phyloP scores from a whole-genome alignment of 2,888 invertebrate genomes.

The Molorchus minor region DNA sequence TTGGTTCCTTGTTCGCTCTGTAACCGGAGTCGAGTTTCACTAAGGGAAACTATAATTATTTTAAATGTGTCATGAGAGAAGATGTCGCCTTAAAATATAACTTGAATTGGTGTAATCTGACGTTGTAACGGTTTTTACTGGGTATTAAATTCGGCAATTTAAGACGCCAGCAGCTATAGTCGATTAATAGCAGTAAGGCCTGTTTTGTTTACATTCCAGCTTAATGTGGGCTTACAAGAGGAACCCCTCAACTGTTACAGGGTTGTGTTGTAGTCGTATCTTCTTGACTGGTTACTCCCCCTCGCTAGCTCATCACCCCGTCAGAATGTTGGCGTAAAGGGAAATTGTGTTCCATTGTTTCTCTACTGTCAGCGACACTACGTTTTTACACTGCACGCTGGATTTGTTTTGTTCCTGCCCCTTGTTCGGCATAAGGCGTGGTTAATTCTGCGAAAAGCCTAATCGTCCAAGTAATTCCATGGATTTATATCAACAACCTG shows the following conservation, averaged over 20 bases:
- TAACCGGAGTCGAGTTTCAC: no score
- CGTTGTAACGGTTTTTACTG: constrained; percentile 36
- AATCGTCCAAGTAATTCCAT: no score
- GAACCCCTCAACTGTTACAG: constrained; percentile 39
- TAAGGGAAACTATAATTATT: no score
- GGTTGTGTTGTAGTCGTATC: constrained; percentile 25
- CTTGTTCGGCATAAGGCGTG: no score
- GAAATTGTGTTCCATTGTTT: constrained; percentile 43
- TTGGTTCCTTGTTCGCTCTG: no score
- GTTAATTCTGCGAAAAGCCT: no score
- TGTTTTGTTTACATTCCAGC: constrained; percentile 39
- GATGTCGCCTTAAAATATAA: not conserved
- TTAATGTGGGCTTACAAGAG: constrained; percentile 24
- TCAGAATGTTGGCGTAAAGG: constrained; percentile 41
- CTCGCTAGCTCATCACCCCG: constrained; percentile 35
- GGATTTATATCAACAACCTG: no score
- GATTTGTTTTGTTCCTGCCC: constrained; percentile 24
- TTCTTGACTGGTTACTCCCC: constrained; percentile 27
- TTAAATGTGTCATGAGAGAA: not conserved
- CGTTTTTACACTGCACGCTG: constrained; percentile 27
- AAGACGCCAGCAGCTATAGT: constrained; percentile 38
- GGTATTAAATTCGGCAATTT: constrained; percentile 40
- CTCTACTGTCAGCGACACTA: constrained; percentile 37
- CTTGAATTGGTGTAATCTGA: constrained; percentile 32
- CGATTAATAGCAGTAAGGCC: constrained; percentile 40